These are phyloP conservation scores for Eristalis pertinax DNA, from an alignment of 2,888 invertebrate species.

Conservation along the genomic window DNA sequence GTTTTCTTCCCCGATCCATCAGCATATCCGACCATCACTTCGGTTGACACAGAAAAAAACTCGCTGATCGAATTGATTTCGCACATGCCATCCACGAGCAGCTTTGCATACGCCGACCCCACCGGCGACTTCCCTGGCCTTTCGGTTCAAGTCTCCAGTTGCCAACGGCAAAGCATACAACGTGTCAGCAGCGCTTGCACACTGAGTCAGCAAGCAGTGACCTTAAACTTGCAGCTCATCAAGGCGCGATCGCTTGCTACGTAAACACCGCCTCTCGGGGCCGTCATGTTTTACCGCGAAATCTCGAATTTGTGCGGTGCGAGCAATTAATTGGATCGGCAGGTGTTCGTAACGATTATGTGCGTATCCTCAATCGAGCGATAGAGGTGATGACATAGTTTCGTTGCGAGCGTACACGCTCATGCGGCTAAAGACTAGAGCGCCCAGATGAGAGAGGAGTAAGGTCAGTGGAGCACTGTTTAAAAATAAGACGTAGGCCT, in stretches of 20 bases:
- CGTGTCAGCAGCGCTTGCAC: not conserved
- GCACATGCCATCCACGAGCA: not conserved
- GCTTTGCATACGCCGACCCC: not conserved
- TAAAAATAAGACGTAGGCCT: too few species aligned
- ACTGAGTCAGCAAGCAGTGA: not conserved
- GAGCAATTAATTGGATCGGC: constrained; percentile 43
- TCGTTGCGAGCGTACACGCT: not conserved
- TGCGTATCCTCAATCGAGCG: not conserved
- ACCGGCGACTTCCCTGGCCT: not conserved
- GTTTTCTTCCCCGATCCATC: too few species aligned
- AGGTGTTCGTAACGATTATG: constrained; percentile 18
- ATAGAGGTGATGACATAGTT: constrained; percentile 26
- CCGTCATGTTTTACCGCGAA: not conserved
- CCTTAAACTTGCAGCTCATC: not conserved
- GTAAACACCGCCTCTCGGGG: not conserved
- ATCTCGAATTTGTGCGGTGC: not conserved
- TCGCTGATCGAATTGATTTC: not conserved
- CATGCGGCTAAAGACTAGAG: too few species aligned
- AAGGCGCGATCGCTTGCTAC: not conserved
- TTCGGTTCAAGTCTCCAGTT: not conserved
- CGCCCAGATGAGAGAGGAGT: too few species aligned
- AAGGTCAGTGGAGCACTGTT: too few species aligned
- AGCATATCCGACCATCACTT: too few species aligned
- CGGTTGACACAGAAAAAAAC: not conserved
- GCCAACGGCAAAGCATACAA: not conserved